Evolutionary conservation across 2,888 invertebrate genomes (phyloP), one percentile per base, ranked within the genome.

Genomic region (Clepsis dumicolana): DNA sequence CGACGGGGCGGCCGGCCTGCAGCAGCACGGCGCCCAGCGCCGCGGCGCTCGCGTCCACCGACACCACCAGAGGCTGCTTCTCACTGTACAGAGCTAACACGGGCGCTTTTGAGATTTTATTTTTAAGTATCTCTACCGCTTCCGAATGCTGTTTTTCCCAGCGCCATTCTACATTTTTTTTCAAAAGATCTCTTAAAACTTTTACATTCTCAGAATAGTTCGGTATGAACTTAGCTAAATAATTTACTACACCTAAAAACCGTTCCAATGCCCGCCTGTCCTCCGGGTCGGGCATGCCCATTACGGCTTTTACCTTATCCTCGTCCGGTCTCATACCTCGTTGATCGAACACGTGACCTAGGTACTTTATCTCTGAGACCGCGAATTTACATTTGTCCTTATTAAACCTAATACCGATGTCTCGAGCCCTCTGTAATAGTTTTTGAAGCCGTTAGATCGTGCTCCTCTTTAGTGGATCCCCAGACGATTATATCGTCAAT

Each of bases 61-160:
- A 64, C 21, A 64, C 63, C 18, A 64, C 14, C 54, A 53, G 0
- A 41, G 54, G 14, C 64, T 54, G 24, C 64, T 54, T 4, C 29
- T 3, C 29, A 7, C 7, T 7, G 29, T 4, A 29, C 29, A 29
- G 29, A 3, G 29, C 7, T 7, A 29, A 29, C 29, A 29, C 29
- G 4, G 29, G 29, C 3, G 29, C 29, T 3, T 29, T 29, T 4
- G 4, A 29, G 7, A 29, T 7, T 7, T 4, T 4, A 29, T 29
- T 29, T 29, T 29, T 29, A 3, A 29, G 7, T 7, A 4, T 29
- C 7, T 29, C 29, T 4, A 29, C 3, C 29, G 29, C 29, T 3
- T 3, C 29, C 29, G 3, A 3, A 29, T 29, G 29, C 7, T 4
- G 3, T 3, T 3, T 4, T 4, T 29, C 29, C 29, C 29, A 29